phyloP scores from a whole-genome alignment of 2,113 vertebrate species.

The Notiomystis cincta region DNA sequence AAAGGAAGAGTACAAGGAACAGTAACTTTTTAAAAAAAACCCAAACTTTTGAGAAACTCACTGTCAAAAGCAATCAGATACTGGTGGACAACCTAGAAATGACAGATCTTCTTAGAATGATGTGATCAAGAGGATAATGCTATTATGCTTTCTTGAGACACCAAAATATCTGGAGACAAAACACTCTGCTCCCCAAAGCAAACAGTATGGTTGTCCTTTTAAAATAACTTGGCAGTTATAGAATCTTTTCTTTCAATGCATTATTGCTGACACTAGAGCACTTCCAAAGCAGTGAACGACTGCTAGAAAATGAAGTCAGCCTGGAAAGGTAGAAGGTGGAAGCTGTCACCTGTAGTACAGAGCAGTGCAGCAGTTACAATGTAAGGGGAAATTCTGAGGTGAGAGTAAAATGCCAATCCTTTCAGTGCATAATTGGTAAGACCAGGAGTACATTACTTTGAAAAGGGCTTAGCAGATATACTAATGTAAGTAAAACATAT shows the following conservation, averaged over 20 bases:
- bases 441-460: not conserved
- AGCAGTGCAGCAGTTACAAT: not conserved
- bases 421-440: not conserved
- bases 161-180: not conserved
- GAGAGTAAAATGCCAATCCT: not conserved
- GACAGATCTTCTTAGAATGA: not conserved
- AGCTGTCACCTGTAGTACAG: not conserved
- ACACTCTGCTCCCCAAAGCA: not conserved
- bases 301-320: not conserved
- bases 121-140: accelerated
- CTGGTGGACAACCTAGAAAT: not conserved
- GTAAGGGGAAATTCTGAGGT: not conserved
- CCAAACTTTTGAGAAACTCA: not conserved
- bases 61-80: not conserved
- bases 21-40: not conserved
- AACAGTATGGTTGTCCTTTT: not conserved
- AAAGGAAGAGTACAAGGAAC: not conserved
- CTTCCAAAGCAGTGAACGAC: not conserved
- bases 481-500: not conserved
- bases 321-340: not conserved
- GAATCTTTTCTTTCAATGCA: not conserved
- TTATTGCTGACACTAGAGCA: not conserved
- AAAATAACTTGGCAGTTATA: not conserved
- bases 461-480: not conserved
- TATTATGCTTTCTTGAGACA: not conserved